Base-by-base conservation (phyloP, 2,113 vertebrate genomes). In the Kryptolebias marmoratus region DNA sequence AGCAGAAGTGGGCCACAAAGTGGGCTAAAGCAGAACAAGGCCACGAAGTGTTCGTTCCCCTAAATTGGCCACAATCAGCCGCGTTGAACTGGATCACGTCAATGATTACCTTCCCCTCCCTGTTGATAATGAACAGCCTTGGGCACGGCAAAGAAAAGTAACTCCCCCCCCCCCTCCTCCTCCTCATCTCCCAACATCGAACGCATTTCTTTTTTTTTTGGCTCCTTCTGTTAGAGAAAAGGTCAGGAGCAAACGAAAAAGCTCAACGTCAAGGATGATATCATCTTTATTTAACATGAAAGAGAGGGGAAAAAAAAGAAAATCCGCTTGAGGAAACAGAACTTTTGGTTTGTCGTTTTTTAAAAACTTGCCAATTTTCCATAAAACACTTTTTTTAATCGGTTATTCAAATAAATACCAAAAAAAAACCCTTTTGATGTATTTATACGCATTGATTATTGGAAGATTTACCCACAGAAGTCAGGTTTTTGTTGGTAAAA, bases 1-100 rank as follows among this genome's bases (percentile, higher is more conserved):
- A 74, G 30, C 28, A 75, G 63, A 94, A 94, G 83, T 94, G 91
- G 91, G 90, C 47, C 93, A 90, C 50, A 85, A 91, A 93, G 79
- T 91, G 86, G 88, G 89, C 86, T 91, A 90, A 82, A 91, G 74
- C 64, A 84, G 80, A 93, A 92, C 65, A 30, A 90, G 90, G 87
- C 73, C 90, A 91, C 39, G 14, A 45, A 83, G 76, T 79, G 66
- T 76, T 82, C 81, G 42, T 77, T 87, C 83, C 82, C 85, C 83
- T 22, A 89, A 85, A 79, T 90, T 79, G 85, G 85, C 53, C 82
- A 22, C 73, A 83, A 87, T 90, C 87, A 82, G 75, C 87, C 83
- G 81, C 54, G 30, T 90, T 91, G 75, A 88, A 91, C 0, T 91
- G 87, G 91, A 87, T 90, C 91, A 87, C 69, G 61, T 52, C 58